Conservation (phyloP, 2,888 invertebrate species). For the Globia sparganii region DNA sequence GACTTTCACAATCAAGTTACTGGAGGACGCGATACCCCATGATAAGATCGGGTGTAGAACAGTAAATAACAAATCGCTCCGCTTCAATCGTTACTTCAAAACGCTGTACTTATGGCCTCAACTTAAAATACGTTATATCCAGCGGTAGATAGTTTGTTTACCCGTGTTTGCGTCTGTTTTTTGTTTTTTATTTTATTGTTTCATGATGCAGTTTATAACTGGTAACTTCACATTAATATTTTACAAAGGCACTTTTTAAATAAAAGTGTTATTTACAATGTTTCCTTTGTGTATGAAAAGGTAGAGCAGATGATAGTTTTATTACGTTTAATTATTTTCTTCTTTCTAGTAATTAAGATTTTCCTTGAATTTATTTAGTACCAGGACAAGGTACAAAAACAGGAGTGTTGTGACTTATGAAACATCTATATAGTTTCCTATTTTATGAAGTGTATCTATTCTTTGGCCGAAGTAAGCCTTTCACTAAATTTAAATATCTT, state of each 20-base stretch:
- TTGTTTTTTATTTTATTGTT: constrained; percentile 61
- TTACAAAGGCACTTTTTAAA: constrained; percentile 42
- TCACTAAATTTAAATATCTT: not conserved
- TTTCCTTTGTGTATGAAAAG: constrained; percentile 15
- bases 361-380: not conserved
- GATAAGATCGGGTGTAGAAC: not conserved
- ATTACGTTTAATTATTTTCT: not conserved
- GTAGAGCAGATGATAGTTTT: not conserved
- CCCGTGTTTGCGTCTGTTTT: constrained; percentile 62
- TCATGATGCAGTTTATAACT: constrained; percentile 48
- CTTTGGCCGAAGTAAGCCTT: not conserved
- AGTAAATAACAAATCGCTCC: not conserved
- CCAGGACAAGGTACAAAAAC: not conserved
- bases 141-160: constrained; percentile 66
- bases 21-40: not conserved
- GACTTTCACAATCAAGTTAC: not conserved
- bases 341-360: not conserved
- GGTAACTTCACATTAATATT: constrained; percentile 43
- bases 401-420: not conserved
- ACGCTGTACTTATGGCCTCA: constrained; percentile 31
- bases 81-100: not conserved
- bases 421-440: not conserved
- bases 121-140: constrained; percentile 58
- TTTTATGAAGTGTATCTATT: not conserved
- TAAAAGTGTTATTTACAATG: constrained; percentile 20